Conservation (phyloP, 2,113 vertebrate species). For the Trachemys scripta region DNA sequence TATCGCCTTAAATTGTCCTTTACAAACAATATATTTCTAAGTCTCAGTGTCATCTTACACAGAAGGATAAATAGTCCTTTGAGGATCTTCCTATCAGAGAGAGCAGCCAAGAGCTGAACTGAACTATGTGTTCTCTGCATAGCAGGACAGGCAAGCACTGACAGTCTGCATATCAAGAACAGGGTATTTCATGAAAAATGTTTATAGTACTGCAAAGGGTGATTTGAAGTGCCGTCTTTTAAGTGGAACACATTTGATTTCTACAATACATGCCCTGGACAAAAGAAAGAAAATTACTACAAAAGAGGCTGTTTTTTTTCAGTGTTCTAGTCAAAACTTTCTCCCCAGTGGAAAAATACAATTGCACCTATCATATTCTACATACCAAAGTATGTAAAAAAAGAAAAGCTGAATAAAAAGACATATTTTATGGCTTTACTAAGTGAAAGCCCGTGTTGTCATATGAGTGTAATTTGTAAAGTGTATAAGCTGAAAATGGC, state of each 20-base stretch:
- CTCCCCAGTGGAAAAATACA: background rate
- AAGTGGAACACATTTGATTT: background rate
- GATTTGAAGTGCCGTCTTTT: background rate
- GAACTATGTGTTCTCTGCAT: background rate
- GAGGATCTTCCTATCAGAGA: background rate
- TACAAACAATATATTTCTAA: conserved; percentile 7
- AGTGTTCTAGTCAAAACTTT: background rate
- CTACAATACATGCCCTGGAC: background rate
- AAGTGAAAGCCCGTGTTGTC: background rate
- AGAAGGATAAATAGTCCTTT: background rate
- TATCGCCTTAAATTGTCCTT: background rate
- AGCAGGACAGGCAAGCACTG: background rate
- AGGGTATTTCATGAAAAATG: background rate
- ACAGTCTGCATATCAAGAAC: background rate
- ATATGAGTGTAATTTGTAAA: too few relatives aligned
- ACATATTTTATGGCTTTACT: fast-evolving
- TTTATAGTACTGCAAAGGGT: background rate
- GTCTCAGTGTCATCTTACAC: background rate
- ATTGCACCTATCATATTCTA: background rate
- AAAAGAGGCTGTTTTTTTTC: background rate
- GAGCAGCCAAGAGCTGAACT: background rate
- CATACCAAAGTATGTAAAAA: background rate
- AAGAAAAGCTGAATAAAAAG: background rate
- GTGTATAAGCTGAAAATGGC: too few relatives aligned
- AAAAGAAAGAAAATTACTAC: background rate